Percentiles rank a stretch among this genome's conserved stretches.
Conservation (phyloP, 2,888 invertebrate species). For the Sesamia inferens region DNA sequence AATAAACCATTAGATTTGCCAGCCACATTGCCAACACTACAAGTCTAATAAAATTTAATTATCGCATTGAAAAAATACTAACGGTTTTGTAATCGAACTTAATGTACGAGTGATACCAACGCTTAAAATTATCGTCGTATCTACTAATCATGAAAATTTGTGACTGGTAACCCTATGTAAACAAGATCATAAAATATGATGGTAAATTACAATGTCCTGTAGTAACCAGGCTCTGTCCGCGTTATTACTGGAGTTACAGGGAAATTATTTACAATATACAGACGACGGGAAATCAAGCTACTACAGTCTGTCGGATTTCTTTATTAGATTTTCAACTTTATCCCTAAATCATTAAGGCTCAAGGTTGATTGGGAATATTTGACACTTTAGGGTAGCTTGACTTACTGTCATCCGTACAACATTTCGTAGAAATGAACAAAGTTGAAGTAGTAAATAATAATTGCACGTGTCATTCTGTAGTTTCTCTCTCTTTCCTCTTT, state of each 20-base stretch:
- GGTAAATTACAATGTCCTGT: conserved; percentile 40
- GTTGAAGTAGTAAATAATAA: neutral
- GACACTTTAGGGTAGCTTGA: no score
- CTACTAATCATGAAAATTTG: conserved; percentile 21
- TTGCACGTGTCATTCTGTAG: neutral
- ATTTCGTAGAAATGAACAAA: conserved; percentile 6
- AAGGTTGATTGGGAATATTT: no score
- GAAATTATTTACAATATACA: conserved; percentile 3
- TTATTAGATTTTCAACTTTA: no score
- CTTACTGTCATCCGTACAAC: neutral
- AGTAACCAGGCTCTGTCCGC: conserved; percentile 23
- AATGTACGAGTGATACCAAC: conserved; percentile 40
- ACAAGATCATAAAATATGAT: conserved; percentile 45
- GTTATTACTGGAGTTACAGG: conserved; percentile 5
- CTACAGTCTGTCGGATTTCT: no score
- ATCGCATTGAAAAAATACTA: conserved; percentile 35
- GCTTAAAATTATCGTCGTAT: conserved; percentile 10
- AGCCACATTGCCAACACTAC: conserved; percentile 15
- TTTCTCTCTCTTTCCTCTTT: neutral
- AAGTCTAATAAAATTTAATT: conserved; percentile 35
- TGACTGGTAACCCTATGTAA: conserved; percentile 38
- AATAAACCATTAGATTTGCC: conserved; percentile 9
- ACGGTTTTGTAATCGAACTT: conserved; percentile 18
- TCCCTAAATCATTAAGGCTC: no score
- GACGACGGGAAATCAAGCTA: no score